phyloP scores from a whole-genome alignment of 2,888 invertebrate genomes.

The Leptopterna dolabrata region DNA sequence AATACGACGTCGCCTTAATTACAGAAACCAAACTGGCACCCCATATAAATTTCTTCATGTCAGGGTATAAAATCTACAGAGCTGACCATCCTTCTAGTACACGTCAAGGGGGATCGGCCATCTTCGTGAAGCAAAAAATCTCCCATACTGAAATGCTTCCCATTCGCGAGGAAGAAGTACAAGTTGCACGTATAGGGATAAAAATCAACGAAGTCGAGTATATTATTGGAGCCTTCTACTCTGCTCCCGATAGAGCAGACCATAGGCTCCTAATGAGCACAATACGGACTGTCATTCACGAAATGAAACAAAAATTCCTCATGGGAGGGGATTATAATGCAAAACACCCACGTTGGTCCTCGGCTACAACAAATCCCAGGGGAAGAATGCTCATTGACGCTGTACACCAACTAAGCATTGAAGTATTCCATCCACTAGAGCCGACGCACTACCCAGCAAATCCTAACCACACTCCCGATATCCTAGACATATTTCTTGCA shows the following conservation, averaged over 20 bases:
- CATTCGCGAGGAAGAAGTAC: slow-evolving; percentile 19
- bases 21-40: too few species aligned
- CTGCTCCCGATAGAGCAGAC: slow-evolving; percentile 18
- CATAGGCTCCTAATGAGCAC: slow-evolving; percentile 16
- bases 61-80: slow-evolving; percentile 25
- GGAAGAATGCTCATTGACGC: background rate
- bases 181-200: slow-evolving; percentile 24
- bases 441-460: slow-evolving; percentile 29
- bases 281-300: slow-evolving; percentile 15
- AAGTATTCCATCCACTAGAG: slow-evolving; percentile 15
- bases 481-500: slow-evolving; percentile 34
- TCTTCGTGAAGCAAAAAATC: slow-evolving; percentile 13
- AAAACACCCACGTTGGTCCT: slow-evolving; percentile 23
- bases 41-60: slow-evolving; percentile 25
- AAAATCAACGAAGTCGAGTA: background rate
- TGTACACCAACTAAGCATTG: background rate
- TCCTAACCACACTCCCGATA: background rate
- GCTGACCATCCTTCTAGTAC: too few species aligned
- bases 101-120: slow-evolving; percentile 21
- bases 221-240: slow-evolving; percentile 28
- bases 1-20: too few species aligned
- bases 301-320: slow-evolving; percentile 38
- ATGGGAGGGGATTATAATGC: too few species aligned
- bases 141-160: slow-evolving; percentile 29
- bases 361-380: slow-evolving; percentile 22